Evolutionary conservation across 2,113 vertebrate genomes (phyloP).

Genomic region (Albula goreensis): DNA sequence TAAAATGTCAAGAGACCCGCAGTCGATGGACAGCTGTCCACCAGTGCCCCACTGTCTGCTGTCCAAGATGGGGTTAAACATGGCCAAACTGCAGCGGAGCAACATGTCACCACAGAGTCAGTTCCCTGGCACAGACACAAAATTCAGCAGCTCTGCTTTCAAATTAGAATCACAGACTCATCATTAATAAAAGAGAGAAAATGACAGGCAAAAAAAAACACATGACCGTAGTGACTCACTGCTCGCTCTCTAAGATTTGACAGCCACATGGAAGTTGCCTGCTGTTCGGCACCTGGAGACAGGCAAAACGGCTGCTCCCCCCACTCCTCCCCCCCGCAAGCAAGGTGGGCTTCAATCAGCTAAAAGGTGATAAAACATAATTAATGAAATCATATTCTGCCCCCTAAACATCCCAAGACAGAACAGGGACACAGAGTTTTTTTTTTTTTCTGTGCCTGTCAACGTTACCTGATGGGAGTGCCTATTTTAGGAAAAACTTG

Average conservation of each 20-base stretch:
- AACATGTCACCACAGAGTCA: background rate
- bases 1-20: no score
- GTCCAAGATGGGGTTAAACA: background rate
- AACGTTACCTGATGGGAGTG: background rate
- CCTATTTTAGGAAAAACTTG: background rate
- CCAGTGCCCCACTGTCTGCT: background rate
- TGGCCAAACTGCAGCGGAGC: background rate
- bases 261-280: slow-evolving; percentile 32
- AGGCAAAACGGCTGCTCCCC: slow-evolving; percentile 52
- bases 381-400: slow-evolving; percentile 57
- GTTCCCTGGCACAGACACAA: background rate
- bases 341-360: slow-evolving; percentile 62
- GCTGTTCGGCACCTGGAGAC: slow-evolving; percentile 47
- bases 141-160: background rate
- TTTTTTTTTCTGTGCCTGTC: slow-evolving; percentile 8
- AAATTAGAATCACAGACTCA: background rate
- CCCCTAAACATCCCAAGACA: background rate
- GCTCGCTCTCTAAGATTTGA: slow-evolving; percentile 36
- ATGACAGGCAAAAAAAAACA: background rate
- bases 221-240: slow-evolving; percentile 27
- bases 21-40: background rate
- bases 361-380: slow-evolving; percentile 70
- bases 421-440: background rate
- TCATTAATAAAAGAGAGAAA: background rate
- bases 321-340: slow-evolving; percentile 34